Evolutionary conservation across 2,113 vertebrate genomes (phyloP), one percentile per base, ranked within the genome.

Genomic region (Oncorhynchus tshawytscha): DNA sequence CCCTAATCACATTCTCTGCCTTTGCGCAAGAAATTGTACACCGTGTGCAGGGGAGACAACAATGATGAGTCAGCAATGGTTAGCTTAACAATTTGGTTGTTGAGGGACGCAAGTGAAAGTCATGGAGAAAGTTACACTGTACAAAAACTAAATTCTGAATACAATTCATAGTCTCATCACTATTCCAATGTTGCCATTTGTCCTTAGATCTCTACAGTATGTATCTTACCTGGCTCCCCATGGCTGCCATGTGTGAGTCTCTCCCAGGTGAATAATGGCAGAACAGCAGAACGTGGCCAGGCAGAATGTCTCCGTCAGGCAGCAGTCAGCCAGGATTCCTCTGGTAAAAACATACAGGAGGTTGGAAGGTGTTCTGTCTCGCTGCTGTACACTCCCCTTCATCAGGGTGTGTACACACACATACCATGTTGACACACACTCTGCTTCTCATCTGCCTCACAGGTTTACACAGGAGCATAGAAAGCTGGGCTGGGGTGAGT

Each of bases 181-280:
- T 6, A 16, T 54, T 20, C n/a, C 51, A 15, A 5, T 54, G 51
- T 54, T 57, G 3, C 2, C 12, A 25, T n/a, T 6, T 15, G 13
- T 13, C 20, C 39, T 8, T 20, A 29, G 6, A 70, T 78, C 80
- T 78, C 70, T 49, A 34, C 57, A 67, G 29, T 22, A 78, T 77
- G 22, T 3, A n/a, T 86, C 88, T 90, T 92, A 92, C 92, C 90
- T 92, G 88, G 83, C 86, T 87, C 90, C 77, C 89, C 91, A 91
- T 92, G 84, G 86, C 72, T 86, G 80, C 79, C 4, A 68, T 49
- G 67, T 75, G 71, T 77, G 57, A 73, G 81, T 77, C 77, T 87
- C 81, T 86, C 76, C 77, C 74, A 67, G 83, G 68, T 78, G 85
- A 83, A 86, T 74, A 78, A 70, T 62, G 74, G 49, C 76, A 84